Conservation (phyloP, 2,888 invertebrate genomes). For the Poecilobothrus nobilitatus region DNA sequence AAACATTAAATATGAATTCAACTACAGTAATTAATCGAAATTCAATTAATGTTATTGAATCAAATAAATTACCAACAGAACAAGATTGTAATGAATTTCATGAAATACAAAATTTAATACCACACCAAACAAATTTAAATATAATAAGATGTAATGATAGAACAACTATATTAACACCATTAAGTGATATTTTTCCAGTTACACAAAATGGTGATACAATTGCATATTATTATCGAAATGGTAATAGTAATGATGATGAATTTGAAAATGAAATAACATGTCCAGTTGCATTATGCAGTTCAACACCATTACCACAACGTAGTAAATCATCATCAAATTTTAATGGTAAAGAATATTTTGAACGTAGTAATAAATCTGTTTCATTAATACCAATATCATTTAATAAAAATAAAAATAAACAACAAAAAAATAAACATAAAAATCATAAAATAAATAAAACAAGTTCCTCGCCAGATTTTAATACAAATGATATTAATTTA, state of each 20-base stretch:
- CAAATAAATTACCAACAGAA: slow-evolving; percentile 13
- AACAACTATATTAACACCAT: slow-evolving; percentile 15
- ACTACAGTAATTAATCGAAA: slow-evolving; percentile 16
- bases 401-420: slow-evolving; percentile 15
- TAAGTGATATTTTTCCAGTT: slow-evolving; percentile 9
- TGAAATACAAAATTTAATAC: slow-evolving; percentile 44
- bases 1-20: slow-evolving; percentile 28
- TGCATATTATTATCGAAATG: slow-evolving; percentile 19
- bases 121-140: slow-evolving; percentile 24
- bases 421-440: slow-evolving; percentile 10
- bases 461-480: slow-evolving; percentile 34
- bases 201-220: slow-evolving; percentile 7
- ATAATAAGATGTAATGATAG: not conserved
- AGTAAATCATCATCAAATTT: slow-evolving; percentile 20
- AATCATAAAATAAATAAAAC: slow-evolving; percentile 31
- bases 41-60: slow-evolving; percentile 28
- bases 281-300: slow-evolving; percentile 33
- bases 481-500: slow-evolving; percentile 14
- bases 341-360: slow-evolving; percentile 20
- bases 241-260: slow-evolving; percentile 13
- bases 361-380: slow-evolving; percentile 25
- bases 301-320: slow-evolving; percentile 27
- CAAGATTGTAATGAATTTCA: slow-evolving; percentile 31
- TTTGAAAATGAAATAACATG: not conserved
- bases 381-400: slow-evolving; percentile 34